Evolutionary conservation across 2,797 vertebrate genomes (phyloP).

Genomic region (Hipposideros larvatus): DNA sequence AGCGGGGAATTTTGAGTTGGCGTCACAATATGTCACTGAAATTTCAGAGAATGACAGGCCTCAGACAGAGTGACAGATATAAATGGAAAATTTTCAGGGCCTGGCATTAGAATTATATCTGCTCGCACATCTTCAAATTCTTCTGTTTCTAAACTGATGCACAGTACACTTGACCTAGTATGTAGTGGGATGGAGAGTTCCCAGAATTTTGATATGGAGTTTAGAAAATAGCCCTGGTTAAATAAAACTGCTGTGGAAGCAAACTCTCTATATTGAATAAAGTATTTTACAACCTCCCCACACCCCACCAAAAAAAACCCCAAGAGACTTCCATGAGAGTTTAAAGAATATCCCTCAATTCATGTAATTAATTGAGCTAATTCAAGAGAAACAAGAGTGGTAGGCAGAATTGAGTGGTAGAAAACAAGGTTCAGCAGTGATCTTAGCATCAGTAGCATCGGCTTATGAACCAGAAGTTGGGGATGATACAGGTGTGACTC

Average conservation of each 20-base stretch:
- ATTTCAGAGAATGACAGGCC: conserved; percentile 56
- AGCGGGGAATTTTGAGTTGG: conserved; percentile 58
- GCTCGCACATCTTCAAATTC: neutral
- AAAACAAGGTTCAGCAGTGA: neutral
- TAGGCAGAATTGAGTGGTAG: neutral
- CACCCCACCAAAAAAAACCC: too few species aligned
- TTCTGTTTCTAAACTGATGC: neutral
- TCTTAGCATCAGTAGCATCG: neutral
- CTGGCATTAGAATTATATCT: neutral
- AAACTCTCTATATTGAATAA: neutral
- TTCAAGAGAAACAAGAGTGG: neutral
- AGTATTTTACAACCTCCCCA: neutral
- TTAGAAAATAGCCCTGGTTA: neutral
- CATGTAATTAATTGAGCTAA: neutral
- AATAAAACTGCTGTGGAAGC: neutral
- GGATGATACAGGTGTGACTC: neutral
- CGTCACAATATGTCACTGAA: conserved; percentile 51
- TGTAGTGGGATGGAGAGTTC: neutral
- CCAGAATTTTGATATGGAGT: neutral
- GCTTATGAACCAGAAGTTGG: neutral
- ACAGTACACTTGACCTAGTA: neutral
- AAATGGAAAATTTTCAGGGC: conserved; percentile 14
- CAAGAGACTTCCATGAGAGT: neutral
- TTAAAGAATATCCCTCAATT: neutral
- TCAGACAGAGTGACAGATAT: neutral